Evolutionary conservation across 1,140 invertebrate species (phyloP).

Genomic region (Delia radicum): DNA sequence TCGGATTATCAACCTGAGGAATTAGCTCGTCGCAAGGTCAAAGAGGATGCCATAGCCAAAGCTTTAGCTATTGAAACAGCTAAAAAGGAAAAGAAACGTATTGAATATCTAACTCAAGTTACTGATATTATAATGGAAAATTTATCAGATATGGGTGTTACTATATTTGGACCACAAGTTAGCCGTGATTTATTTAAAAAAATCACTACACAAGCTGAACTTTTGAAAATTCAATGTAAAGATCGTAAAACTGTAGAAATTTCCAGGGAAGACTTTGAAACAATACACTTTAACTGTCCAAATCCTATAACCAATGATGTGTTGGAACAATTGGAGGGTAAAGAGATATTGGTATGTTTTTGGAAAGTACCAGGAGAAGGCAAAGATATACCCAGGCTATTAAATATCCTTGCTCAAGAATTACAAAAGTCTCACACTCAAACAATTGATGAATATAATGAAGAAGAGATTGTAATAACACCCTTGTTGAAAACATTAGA

Average conservation of each 20-base stretch:
- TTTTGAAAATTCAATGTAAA: constrained; percentile 48
- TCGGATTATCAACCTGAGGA: constrained; percentile 62
- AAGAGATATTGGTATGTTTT: constrained; percentile 51
- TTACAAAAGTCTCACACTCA: constrained; percentile 40
- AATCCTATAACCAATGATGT: constrained; percentile 45
- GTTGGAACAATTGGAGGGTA: constrained; percentile 45
- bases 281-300: constrained; percentile 43
- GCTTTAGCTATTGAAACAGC: constrained; percentile 46
- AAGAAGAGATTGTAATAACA: constrained; percentile 43
- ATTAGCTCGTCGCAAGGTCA: constrained; percentile 50
- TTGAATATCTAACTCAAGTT: constrained; percentile 54
- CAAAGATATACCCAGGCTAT: constrained; percentile 39
- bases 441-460: constrained; percentile 44
- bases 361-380: constrained; percentile 50
- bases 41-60: constrained; percentile 35
- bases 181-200: constrained; percentile 53
- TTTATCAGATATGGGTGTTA: constrained; percentile 53
- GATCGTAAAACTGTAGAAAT: constrained; percentile 46
- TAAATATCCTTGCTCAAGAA: constrained; percentile 42
- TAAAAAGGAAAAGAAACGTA: constrained; percentile 48
- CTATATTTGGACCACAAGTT: constrained; percentile 49
- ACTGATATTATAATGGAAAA: constrained; percentile 57
- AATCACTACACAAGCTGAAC: constrained; percentile 47
- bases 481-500: constrained; percentile 39
- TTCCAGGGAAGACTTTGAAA: constrained; percentile 38